Evolutionary conservation across 2,797 vertebrate species (phyloP), one percentile per base, ranked within the genome.

Genomic region (Leptoclinus maculatus): DNA sequence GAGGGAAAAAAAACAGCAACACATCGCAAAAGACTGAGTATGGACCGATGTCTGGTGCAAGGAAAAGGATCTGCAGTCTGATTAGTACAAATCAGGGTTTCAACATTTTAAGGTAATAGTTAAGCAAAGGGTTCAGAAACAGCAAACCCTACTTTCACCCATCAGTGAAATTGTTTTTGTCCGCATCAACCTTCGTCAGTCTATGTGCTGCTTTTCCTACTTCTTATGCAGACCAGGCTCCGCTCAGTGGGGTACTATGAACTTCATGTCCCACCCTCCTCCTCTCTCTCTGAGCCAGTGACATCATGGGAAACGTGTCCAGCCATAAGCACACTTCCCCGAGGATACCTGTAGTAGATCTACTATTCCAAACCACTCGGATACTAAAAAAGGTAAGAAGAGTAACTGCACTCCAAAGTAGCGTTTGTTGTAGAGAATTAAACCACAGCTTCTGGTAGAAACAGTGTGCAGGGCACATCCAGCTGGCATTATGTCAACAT

Each of bases 271-370:
- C 74, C 73, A 51, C 54, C 67, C 71, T 73, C 80, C 49, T 86
- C 66, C 62, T 77, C 80, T 32, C 29, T 81, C 53, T 83, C 66
- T 74, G 71, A 85, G 66, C 76, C 47, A 43, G 73, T 92, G 91
- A 91, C 89, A 92, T 89, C 87, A 91, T 49, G 79, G 81, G 38
- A 80, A 86, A 82, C 43, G 54, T 87, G 87, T 82, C 74, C 67
- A 76, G 65, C 82, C 80, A 84, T 80, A 86, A 88, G 74, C 76
- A 68, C 74, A 73, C 76, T 66, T 86, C 87, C 89, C 89, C 43
- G 60, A 86, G 83, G 88, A 87, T 74, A 87, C 75, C 62, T 75
- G 83, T 84, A 89, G 85, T 88, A 86, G 78, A 80, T 82, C 60
- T 38, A 83, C 80, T 79, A 83, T 74, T 74, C 74, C 58, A 81